Conservation (phyloP, 2,113 vertebrate species). For the Protomyctophum bolini region DNA sequence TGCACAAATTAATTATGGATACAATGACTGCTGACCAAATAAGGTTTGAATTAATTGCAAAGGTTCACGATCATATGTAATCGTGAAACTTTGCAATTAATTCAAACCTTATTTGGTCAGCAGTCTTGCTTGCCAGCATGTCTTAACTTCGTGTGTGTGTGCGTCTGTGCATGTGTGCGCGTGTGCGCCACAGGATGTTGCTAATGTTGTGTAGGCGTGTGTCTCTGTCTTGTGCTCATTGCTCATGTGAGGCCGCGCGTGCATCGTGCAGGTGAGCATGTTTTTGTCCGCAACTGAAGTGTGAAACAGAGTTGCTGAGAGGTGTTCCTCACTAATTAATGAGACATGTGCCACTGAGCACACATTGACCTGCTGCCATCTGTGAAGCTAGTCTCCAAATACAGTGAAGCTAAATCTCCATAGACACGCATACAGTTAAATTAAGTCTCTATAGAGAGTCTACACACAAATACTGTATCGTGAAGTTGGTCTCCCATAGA, state of each 20-base stretch:
- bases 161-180: neutral
- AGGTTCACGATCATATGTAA: too few species aligned
- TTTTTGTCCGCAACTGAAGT: conserved; percentile 27
- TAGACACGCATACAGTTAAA: conserved; percentile 31
- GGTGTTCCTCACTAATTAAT: conserved; percentile 69
- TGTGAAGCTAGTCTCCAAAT: too few species aligned
- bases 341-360: conserved; percentile 56
- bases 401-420: conserved; percentile 39
- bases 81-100: too few species aligned
- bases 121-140: neutral
- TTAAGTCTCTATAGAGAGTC: too few species aligned
- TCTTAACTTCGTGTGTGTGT: conserved; percentile 25
- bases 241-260: too few species aligned
- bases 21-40: too few species aligned
- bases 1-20: too few species aligned
- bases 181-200: neutral
- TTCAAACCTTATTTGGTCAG: too few species aligned
- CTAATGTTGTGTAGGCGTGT: neutral
- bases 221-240: neutral
- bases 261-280: neutral
- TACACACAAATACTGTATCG: too few species aligned
- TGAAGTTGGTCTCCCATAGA: too few species aligned
- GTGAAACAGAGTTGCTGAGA: conserved; percentile 39
- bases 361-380: conserved; percentile 51
- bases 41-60: too few species aligned